Percentiles rank a stretch among this genome's conserved stretches.
These are phyloP conservation scores for Columba janthina DNA, from an alignment of 2,113 vertebrate genomes.

Conservation along the genomic window DNA sequence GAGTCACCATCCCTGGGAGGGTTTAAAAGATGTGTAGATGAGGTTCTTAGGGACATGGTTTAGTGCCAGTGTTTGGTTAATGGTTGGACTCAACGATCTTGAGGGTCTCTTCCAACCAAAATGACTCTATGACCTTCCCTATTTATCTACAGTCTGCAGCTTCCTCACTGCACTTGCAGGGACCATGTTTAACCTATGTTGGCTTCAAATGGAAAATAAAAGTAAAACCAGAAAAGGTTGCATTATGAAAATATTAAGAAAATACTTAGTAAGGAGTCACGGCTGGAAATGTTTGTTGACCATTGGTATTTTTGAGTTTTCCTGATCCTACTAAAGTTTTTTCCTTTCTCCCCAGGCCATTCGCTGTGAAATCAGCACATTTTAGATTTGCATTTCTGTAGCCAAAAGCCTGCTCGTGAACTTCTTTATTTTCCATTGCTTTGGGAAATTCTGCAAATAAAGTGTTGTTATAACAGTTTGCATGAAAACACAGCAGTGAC, in stretches of 20 bases:
- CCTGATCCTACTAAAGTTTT: background rate
- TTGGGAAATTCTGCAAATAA: slow-evolving; percentile 41
- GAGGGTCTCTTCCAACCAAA: background rate
- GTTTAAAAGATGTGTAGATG: too few relatives aligned
- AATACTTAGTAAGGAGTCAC: background rate
- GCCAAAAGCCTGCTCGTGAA: background rate
- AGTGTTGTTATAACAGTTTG: slow-evolving; percentile 47
- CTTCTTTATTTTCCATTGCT: background rate
- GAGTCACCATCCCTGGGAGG: too few relatives aligned
- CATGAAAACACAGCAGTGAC: slow-evolving; percentile 50
- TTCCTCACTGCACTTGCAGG: background rate
- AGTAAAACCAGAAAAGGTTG: background rate
- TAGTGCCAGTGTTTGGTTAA: too few relatives aligned
- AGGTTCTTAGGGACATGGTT: too few relatives aligned
- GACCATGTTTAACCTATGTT: background rate
- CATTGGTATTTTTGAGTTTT: background rate
- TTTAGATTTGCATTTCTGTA: background rate
- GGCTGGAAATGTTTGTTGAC: background rate
- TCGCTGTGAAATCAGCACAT: background rate
- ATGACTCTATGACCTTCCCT: background rate
- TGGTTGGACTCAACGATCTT: too few relatives aligned
- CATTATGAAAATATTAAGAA: background rate
- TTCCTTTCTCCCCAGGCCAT: background rate
- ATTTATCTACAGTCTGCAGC: background rate
- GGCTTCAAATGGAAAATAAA: background rate